phyloP scores from a whole-genome alignment of 2,113 vertebrate species.

The Paradisaea rubra region DNA sequence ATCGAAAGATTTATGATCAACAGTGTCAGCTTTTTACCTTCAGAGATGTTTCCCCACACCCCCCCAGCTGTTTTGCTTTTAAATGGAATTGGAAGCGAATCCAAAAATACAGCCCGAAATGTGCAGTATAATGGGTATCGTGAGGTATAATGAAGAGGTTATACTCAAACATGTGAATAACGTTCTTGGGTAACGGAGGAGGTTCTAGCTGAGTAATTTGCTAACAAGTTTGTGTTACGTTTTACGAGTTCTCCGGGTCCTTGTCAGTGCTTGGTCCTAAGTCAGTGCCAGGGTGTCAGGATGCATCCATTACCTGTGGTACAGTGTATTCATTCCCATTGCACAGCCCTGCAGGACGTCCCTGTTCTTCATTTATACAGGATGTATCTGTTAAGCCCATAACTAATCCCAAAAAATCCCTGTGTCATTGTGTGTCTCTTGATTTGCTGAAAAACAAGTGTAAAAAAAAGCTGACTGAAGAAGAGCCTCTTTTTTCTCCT shows the following conservation, averaged over 20 bases:
- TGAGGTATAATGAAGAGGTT: background rate
- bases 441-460: background rate
- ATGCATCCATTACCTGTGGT: background rate
- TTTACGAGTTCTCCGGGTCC: background rate
- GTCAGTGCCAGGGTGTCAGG: too few relatives aligned
- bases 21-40: background rate
- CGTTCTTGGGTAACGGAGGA: accelerated
- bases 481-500: background rate
- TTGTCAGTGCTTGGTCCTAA: background rate
- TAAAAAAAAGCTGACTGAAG: background rate
- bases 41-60: background rate
- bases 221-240: background rate
- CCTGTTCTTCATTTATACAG: background rate
- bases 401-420: background rate
- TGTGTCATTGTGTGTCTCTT: background rate
- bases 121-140: accelerated
- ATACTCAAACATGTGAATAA: background rate
- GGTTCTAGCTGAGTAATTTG: background rate
- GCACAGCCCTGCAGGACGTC: background rate
- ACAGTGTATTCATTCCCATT: background rate
- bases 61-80: background rate
- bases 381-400: background rate
- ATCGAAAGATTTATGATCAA: background rate
- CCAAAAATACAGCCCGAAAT: background rate
- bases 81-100: background rate